Conservation (phyloP, 2,797 vertebrate species). For the Hyperoplus immaculatus region DNA sequence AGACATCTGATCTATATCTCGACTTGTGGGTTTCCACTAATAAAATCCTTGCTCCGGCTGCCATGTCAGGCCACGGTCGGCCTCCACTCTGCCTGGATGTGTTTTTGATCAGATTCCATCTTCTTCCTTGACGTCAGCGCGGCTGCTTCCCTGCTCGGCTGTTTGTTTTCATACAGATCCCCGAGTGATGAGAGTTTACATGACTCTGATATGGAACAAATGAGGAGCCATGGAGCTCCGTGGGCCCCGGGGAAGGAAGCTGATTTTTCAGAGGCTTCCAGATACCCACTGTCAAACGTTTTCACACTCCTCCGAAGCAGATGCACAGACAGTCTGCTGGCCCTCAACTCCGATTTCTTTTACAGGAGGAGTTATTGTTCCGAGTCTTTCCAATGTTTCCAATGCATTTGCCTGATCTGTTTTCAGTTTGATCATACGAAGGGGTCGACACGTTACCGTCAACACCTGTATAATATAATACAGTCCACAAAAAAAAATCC, state of each 20-base stretch:
- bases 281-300: slow-evolving; percentile 57
- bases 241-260: slow-evolving; percentile 41
- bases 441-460: background rate
- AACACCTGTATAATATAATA: background rate
- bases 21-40: slow-evolving; percentile 47
- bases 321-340: slow-evolving; percentile 10
- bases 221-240: slow-evolving; percentile 48
- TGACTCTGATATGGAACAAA: slow-evolving; percentile 72
- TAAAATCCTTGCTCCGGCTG: slow-evolving; percentile 24
- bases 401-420: slow-evolving; percentile 6
- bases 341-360: background rate
- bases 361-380: slow-evolving; percentile 7
- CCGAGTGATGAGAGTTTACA: slow-evolving; percentile 63
- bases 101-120: slow-evolving; percentile 77
- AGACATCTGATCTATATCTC: slow-evolving; percentile 58
- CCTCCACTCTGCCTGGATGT: slow-evolving; percentile 35
- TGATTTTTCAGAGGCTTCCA: slow-evolving; percentile 30
- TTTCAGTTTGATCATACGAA: background rate
- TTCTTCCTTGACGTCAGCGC: slow-evolving; percentile 74
- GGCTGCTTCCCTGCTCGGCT: slow-evolving; percentile 64
- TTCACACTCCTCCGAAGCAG: slow-evolving; percentile 45
- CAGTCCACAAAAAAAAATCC: background rate
- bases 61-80: slow-evolving; percentile 18
- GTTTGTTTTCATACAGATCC: slow-evolving; percentile 74
- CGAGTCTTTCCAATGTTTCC: slow-evolving; percentile 5